These are phyloP conservation scores for Glaucidium brasilianum DNA, from an alignment of 2,113 vertebrate genomes.

Conservation along the genomic window DNA sequence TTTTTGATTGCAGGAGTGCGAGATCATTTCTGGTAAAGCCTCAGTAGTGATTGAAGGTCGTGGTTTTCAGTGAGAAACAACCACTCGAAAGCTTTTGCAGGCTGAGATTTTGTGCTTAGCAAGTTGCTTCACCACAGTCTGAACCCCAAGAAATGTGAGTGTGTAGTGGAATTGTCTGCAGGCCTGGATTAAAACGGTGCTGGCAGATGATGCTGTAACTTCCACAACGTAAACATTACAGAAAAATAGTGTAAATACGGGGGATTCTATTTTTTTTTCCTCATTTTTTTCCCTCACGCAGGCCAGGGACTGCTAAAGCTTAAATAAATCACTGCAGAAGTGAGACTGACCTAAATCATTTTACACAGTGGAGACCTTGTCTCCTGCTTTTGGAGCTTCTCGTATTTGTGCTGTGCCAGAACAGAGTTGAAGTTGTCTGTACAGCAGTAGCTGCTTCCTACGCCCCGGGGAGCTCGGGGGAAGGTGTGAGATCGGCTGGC, in stretches of 20 bases:
- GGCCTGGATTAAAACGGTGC: not conserved
- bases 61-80: not conserved
- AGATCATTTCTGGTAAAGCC: not conserved
- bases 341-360: constrained; percentile 42
- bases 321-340: constrained; percentile 37
- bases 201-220: constrained; percentile 26
- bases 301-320: constrained; percentile 1
- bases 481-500: constrained; percentile 29
- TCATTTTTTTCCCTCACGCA: not conserved
- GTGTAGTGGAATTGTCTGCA: not conserved
- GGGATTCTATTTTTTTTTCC: not conserved
- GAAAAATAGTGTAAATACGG: not conserved
- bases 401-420: not conserved
- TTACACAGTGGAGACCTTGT: constrained; percentile 27
- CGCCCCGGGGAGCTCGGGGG: not conserved
- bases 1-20: accelerated
- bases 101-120: not conserved
- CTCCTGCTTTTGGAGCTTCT: constrained; percentile 30
- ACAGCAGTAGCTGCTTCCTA: constrained; percentile 11
- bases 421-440: not conserved
- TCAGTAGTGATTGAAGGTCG: accelerated
- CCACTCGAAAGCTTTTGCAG: not conserved
- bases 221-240: constrained; percentile 1
- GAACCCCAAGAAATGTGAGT: not conserved
- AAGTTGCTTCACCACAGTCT: not conserved